Percentiles rank a stretch among this genome's conserved stretches.
Evolutionary conservation across 1,140 invertebrate genomes (phyloP).

Genomic region (Atta texana): DNA sequence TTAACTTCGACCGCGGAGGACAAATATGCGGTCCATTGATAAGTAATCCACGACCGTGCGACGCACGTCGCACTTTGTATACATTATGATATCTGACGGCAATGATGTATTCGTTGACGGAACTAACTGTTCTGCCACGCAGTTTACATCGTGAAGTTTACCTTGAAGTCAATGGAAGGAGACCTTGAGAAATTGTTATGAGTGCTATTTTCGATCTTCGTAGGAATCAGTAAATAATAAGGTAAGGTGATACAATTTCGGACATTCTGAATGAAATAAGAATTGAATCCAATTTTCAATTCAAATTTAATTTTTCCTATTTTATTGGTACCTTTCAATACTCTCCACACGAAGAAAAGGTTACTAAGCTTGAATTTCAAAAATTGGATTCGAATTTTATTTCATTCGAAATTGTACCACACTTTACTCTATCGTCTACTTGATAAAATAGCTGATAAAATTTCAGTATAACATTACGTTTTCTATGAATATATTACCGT

Average conservation of each 20-base stretch:
- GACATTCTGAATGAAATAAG: too few species aligned
- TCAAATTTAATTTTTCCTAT: too few species aligned
- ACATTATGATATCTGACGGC: conserved; percentile 39
- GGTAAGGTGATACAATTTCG: too few species aligned
- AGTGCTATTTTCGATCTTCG: conserved; percentile 25
- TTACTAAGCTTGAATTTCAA: too few species aligned
- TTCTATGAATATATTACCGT: conserved; percentile 3
- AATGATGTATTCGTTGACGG: background rate
- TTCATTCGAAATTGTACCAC: too few species aligned
- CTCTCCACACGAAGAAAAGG: too few species aligned
- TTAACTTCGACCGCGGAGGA: background rate
- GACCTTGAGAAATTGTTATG: background rate
- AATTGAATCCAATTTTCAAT: too few species aligned
- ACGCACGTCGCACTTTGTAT: conserved; percentile 21
- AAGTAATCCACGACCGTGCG: conserved; percentile 27
- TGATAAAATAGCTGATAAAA: conserved; percentile 22
- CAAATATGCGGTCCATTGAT: conserved; percentile 50
- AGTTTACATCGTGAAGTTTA: background rate
- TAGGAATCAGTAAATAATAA: conserved; percentile 13
- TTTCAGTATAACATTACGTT: background rate
- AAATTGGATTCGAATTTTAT: too few species aligned
- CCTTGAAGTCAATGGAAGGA: background rate
- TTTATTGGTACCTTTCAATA: too few species aligned
- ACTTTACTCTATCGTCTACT: background rate
- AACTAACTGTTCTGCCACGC: conserved; percentile 6